phyloP scores from a whole-genome alignment of 2,113 vertebrate species.

The Micronycteris hirsuta region DNA sequence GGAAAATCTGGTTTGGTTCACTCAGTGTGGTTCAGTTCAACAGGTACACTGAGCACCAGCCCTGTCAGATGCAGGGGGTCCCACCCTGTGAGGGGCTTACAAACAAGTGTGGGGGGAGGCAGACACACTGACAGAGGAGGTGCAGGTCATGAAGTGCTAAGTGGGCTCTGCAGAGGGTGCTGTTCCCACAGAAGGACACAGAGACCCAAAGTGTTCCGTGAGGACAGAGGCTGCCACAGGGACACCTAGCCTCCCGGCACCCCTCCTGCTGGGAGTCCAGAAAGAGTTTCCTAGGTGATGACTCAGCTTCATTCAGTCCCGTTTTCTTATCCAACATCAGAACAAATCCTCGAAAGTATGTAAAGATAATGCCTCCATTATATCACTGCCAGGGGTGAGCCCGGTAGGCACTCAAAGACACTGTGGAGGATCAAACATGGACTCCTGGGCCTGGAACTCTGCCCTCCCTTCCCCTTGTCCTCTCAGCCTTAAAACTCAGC shows the following conservation, averaged over 20 bases:
- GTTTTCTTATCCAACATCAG: background rate
- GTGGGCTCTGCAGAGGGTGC: background rate
- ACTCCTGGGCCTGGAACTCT: background rate
- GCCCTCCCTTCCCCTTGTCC: background rate
- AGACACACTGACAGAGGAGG: background rate
- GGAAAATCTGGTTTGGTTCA: background rate
- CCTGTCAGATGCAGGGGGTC: too few species aligned
- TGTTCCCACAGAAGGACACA: background rate
- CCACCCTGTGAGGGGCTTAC: background rate
- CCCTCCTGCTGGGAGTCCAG: background rate
- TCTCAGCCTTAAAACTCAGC: background rate
- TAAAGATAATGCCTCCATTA: background rate
- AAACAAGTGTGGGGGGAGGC: too few species aligned
- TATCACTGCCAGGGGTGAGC: background rate
- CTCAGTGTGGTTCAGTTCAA: background rate
- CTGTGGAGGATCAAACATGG: background rate
- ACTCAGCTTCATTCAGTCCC: background rate
- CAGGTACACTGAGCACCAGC: background rate
- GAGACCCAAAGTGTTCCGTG: background rate
- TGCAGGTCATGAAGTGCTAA: background rate
- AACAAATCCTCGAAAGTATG: background rate
- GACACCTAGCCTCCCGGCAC: rapidly evolving
- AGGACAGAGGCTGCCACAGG: background rate
- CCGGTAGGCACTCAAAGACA: background rate
- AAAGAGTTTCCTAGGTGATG: background rate